Evolutionary conservation across 2,797 vertebrate genomes (phyloP).

Genomic region (Craterocephalus amniculus): DNA sequence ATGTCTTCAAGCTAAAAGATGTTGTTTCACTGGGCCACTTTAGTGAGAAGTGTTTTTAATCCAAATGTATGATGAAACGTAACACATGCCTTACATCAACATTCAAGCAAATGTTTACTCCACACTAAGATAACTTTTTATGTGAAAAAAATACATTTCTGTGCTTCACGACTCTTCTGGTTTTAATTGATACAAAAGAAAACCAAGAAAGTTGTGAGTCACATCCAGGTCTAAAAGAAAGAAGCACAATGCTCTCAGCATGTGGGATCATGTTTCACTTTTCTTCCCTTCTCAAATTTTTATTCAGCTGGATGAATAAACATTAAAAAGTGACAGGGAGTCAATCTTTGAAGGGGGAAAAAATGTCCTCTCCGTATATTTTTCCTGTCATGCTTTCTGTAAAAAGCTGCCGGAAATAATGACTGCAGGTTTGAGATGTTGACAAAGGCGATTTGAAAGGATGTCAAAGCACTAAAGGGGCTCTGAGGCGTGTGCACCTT

Average conservation of each 20-base stretch:
- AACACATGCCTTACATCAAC: not conserved
- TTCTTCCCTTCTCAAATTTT: slow-evolving; percentile 36
- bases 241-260: slow-evolving; percentile 9
- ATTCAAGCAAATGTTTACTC: not conserved
- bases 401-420: slow-evolving; percentile 70
- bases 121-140: not conserved
- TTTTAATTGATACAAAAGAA: not conserved
- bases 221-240: slow-evolving; percentile 2
- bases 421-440: slow-evolving; percentile 68
- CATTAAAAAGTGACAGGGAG: slow-evolving; percentile 53
- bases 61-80: not conserved
- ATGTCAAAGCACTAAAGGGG: slow-evolving; percentile 61
- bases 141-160: not conserved
- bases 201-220: not conserved
- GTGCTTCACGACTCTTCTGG: not conserved
- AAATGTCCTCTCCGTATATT: slow-evolving; percentile 43
- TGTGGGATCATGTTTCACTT: slow-evolving; percentile 23
- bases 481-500: slow-evolving; percentile 47
- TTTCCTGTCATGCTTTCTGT: slow-evolving; percentile 63
- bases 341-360: slow-evolving; percentile 21
- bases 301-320: slow-evolving; percentile 59
- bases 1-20: not conserved
- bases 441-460: slow-evolving; percentile 74
- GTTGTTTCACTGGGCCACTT: not conserved
- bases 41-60: not conserved